A percentile compares a stretch with the other conserved stretches of the same genome.
Evolutionary conservation across 2,888 invertebrate genomes (phyloP).

Genomic region (Galerucella calmariensis): DNA sequence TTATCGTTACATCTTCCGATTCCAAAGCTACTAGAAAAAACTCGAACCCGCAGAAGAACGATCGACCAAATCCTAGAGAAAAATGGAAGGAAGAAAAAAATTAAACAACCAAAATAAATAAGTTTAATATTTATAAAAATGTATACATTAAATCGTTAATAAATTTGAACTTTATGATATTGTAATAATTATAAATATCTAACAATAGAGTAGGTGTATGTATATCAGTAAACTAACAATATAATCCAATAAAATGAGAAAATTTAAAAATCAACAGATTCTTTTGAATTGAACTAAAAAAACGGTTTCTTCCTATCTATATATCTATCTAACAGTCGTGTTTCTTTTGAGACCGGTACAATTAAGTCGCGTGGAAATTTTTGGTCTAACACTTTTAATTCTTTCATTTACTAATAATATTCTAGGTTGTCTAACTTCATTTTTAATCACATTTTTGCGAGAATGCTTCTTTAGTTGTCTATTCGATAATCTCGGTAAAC

Average conservation of each 20-base stretch:
- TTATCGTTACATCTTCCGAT: too few relatives aligned
- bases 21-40: too few relatives aligned
- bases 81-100: neutral
- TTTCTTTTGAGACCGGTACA: neutral
- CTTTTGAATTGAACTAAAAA: neutral
- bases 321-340: neutral
- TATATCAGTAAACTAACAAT: neutral
- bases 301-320: neutral
- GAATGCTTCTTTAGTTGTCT: slow-evolving; percentile 7
- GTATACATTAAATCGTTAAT: too few relatives aligned
- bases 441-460: slow-evolving; percentile 9
- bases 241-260: neutral
- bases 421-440: neutral
- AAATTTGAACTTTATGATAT: neutral
- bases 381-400: neutral
- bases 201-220: neutral
- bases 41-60: too few relatives aligned
- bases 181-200: slow-evolving; percentile 1
- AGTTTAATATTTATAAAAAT: too few relatives aligned
- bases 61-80: neutral
- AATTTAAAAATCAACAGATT: neutral
- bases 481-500: slow-evolving; percentile 18
- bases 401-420: neutral
- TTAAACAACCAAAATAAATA: neutral
- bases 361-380: neutral